phyloP scores from a whole-genome alignment of 2,797 vertebrate genomes.

The Sebastes paucispinis region DNA sequence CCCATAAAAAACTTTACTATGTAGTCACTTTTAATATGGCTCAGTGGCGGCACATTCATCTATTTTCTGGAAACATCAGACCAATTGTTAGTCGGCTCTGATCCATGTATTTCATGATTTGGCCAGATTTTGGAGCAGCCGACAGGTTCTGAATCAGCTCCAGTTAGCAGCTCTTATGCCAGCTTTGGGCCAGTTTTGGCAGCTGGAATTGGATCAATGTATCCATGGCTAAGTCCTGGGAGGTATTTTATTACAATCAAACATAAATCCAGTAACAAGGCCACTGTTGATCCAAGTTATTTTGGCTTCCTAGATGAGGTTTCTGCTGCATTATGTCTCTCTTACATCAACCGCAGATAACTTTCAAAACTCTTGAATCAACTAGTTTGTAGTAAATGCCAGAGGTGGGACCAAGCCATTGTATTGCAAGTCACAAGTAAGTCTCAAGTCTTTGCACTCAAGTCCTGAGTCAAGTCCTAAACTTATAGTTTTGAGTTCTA shows the following conservation, averaged over 20 bases:
- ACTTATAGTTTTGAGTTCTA: rapidly evolving
- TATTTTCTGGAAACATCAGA: neutral
- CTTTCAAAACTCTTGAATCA: neutral
- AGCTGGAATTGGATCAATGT: neutral
- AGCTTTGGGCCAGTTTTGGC: neutral
- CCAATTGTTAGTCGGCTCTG: neutral
- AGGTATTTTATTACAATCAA: neutral
- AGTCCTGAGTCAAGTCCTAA: too few relatives aligned
- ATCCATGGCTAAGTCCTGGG: neutral
- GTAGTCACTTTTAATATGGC: neutral
- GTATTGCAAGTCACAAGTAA: too few relatives aligned
- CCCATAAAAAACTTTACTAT: neutral
- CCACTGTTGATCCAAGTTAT: neutral
- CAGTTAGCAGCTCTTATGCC: neutral
- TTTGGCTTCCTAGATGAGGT: neutral
- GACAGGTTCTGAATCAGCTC: neutral
- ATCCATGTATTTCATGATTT: neutral
- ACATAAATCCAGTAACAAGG: neutral
- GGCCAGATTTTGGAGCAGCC: neutral
- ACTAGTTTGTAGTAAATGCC: neutral
- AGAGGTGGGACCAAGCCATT: too few relatives aligned
- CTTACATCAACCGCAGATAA: neutral
- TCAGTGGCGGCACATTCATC: neutral
- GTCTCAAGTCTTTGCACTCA: too few relatives aligned
- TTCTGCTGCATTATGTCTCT: neutral